phyloP scores from a whole-genome alignment of 1,140 invertebrate species.

The Drosophila tani region DNA sequence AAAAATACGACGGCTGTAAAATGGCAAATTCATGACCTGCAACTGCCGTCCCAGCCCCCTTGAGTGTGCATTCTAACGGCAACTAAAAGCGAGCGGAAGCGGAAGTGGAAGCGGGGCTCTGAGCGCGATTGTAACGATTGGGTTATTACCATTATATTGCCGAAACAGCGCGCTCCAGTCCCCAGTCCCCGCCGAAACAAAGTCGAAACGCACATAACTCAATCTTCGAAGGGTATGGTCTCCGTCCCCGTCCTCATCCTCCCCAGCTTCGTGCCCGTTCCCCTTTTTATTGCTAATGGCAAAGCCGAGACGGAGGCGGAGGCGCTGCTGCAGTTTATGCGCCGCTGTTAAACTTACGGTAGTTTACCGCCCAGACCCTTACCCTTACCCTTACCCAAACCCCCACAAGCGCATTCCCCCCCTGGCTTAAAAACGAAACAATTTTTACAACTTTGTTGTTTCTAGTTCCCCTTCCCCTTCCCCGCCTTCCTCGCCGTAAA shows the following conservation, averaged over 20 bases:
- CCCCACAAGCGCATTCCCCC: conserved; percentile 3
- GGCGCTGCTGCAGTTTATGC: conserved; percentile 73
- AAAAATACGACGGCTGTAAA: conserved; percentile 85
- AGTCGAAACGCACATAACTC: conserved; percentile 84
- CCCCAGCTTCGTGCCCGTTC: conserved; percentile 8
- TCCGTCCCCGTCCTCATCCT: background rate
- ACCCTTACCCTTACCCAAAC: background rate
- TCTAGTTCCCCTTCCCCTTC: conserved; percentile 59
- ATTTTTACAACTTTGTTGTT: conserved; percentile 85
- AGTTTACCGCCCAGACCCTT: conserved; percentile 59
- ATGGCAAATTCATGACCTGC: conserved; percentile 85
- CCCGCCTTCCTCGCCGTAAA: conserved; percentile 40
- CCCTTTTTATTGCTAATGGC: conserved; percentile 79
- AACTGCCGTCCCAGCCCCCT: conserved; percentile 51
- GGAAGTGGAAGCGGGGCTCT: background rate
- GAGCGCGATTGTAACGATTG: conserved; percentile 81
- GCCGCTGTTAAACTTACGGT: conserved; percentile 78
- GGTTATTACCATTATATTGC: conserved; percentile 85
- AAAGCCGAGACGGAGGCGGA: conserved; percentile 14
- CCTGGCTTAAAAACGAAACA: conserved; percentile 79
- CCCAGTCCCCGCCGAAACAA: conserved; percentile 54
- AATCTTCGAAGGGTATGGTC: conserved; percentile 74
- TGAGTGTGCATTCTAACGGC: conserved; percentile 75
- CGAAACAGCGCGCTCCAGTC: conserved; percentile 69
- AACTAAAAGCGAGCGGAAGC: conserved; percentile 72